Evolutionary conservation across 2,888 invertebrate genomes (phyloP).

Genomic region (Amphipoea oculea): DNA sequence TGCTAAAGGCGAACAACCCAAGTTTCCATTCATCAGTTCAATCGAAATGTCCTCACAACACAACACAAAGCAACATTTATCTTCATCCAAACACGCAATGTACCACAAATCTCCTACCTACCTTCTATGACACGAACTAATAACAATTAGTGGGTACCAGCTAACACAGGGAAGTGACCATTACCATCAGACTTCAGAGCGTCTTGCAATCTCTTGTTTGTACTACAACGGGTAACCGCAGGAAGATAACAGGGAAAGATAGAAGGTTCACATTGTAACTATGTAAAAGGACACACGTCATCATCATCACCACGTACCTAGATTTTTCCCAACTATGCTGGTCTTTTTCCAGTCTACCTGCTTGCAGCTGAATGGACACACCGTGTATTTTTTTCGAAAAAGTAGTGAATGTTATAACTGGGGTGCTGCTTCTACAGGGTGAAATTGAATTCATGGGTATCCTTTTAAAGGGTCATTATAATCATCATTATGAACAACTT

Average conservation of each 20-base stretch:
- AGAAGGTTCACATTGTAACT: slow-evolving; percentile 13
- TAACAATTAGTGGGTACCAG: slow-evolving; percentile 22
- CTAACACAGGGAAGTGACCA: slow-evolving; percentile 27
- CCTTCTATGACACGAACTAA: not conserved
- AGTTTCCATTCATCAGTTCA: not conserved
- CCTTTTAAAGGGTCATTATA: too few relatives aligned
- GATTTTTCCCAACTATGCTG: too few relatives aligned
- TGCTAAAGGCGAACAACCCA: not conserved
- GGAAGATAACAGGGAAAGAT: rapidly evolving
- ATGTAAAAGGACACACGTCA: not conserved
- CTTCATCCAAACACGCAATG: slow-evolving; percentile 8
- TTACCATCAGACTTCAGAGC: slow-evolving; percentile 30
- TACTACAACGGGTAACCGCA: slow-evolving; percentile 31
- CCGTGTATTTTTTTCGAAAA: not conserved
- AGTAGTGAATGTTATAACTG: not conserved
- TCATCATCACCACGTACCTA: not conserved
- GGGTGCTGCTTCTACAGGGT: too few relatives aligned
- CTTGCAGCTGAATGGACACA: not conserved
- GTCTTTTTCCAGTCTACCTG: not conserved
- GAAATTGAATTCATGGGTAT: too few relatives aligned
- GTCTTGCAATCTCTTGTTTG: slow-evolving; percentile 44
- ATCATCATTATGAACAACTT: too few relatives aligned
- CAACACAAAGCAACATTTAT: not conserved
- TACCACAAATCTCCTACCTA: slow-evolving; percentile 22
- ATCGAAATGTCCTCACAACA: too few relatives aligned